phyloP scores from a whole-genome alignment of 2,113 vertebrate species.

The Origma solitaria region DNA sequence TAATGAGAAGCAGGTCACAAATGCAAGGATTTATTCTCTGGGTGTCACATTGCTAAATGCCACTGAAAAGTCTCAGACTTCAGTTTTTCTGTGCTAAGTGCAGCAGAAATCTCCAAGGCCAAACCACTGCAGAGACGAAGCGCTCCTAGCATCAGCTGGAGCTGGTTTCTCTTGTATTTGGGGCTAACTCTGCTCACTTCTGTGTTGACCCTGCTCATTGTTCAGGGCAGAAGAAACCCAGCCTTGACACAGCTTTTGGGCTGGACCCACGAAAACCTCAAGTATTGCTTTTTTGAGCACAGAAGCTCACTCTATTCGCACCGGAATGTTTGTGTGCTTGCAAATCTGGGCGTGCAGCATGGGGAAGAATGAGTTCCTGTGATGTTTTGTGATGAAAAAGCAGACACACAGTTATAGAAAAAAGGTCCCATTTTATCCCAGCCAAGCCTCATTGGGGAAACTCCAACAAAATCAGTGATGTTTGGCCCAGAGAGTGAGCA shows the following conservation, averaged over 20 bases:
- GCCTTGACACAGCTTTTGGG: background rate
- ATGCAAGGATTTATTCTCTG: background rate
- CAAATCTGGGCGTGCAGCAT: background rate
- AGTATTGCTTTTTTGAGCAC: background rate
- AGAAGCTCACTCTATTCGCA: background rate
- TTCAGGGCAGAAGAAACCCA: background rate
- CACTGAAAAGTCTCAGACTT: background rate
- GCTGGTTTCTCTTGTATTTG: background rate
- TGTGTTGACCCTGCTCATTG: background rate
- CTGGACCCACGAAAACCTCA: background rate
- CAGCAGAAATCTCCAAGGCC: background rate
- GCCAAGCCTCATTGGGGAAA: background rate
- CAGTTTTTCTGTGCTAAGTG: background rate
- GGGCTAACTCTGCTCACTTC: background rate
- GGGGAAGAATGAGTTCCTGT: background rate
- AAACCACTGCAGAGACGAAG: background rate
- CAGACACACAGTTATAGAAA: background rate
- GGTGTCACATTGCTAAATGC: background rate
- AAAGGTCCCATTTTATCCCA: conserved; percentile 22
- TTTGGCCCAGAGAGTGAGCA: background rate
- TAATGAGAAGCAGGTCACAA: background rate
- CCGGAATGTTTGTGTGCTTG: background rate
- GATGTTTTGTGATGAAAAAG: conserved; percentile 5
- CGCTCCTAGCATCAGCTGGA: fast-evolving
- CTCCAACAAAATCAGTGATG: conserved; percentile 40